Conservation (phyloP, 2,888 invertebrate genomes). For the Archips crataeganus region DNA sequence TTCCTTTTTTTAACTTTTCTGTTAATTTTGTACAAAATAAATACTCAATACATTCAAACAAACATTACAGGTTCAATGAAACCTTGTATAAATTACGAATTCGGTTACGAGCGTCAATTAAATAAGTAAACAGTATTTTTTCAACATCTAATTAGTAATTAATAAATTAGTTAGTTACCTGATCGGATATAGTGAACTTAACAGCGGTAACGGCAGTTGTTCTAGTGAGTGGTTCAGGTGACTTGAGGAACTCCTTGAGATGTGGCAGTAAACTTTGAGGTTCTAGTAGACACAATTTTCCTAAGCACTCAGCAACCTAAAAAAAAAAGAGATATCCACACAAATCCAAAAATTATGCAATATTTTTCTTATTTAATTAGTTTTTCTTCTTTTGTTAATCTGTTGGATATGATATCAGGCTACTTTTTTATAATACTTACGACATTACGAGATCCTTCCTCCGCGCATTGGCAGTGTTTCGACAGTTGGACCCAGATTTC, state of each 20-base stretch:
- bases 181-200: conserved; percentile 99
- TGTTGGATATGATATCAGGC: too few species aligned
- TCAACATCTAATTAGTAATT: conserved; percentile 15
- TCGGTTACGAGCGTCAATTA: too few species aligned
- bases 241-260: conserved; percentile 92
- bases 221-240: conserved; percentile 94
- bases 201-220: conserved; percentile 99
- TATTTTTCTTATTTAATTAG: too few species aligned
- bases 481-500: conserved; percentile 97
- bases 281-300: conserved; percentile 97
- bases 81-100: too few species aligned
- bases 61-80: too few species aligned
- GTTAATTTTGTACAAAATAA: too few species aligned
- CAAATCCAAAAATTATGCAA: too few species aligned
- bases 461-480: conserved; percentile 97
- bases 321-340: conserved; percentile 17
- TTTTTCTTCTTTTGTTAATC: too few species aligned
- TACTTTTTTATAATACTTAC: conserved; percentile 73
- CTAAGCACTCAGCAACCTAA: conserved; percentile 97
- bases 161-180: conserved; percentile 86
- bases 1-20: too few species aligned
- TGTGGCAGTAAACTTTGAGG: conserved; percentile 95
- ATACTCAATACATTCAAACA: too few species aligned
- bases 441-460: conserved; percentile 99
- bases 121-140: too few species aligned